phyloP scores from a whole-genome alignment of 2,797 vertebrate species.

The Oreortyx pictus region DNA sequence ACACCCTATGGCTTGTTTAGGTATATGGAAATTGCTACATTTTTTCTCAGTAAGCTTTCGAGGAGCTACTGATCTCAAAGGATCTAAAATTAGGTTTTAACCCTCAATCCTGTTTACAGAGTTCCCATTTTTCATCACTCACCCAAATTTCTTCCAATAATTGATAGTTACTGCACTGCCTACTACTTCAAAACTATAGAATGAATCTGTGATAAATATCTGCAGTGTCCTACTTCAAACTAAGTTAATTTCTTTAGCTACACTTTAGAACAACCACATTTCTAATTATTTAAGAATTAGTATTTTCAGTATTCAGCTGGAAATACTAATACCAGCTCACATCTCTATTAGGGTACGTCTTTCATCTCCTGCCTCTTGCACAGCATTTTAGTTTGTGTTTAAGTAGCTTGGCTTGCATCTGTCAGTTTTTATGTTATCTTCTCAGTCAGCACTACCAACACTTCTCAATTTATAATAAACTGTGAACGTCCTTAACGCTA shows the following conservation, averaged over 20 bases:
- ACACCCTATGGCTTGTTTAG: neutral
- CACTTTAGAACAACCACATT: neutral
- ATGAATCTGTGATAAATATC: neutral
- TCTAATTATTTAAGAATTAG: constrained; percentile 7
- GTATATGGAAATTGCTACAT: neutral
- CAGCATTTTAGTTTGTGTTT: neutral
- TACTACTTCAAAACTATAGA: neutral
- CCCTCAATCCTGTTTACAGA: neutral
- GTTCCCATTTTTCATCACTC: neutral
- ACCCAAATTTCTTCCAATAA: neutral
- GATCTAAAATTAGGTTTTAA: neutral
- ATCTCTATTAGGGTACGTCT: neutral
- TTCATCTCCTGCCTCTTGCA: neutral
- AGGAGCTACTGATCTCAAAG: neutral
- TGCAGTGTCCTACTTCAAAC: neutral
- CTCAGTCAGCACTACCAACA: constrained; percentile 1
- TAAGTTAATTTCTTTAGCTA: neutral
- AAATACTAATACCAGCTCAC: neutral
- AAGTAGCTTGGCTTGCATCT: neutral
- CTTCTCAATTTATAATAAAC: constrained; percentile 33
- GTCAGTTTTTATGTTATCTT: constrained; percentile 13
- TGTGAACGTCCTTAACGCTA: constrained; percentile 24
- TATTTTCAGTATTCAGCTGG: neutral
- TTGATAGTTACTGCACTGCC: neutral
- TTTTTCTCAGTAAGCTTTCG: neutral